phyloP scores from a whole-genome alignment of 2,113 vertebrate genomes.

The Nesoenas mayeri region DNA sequence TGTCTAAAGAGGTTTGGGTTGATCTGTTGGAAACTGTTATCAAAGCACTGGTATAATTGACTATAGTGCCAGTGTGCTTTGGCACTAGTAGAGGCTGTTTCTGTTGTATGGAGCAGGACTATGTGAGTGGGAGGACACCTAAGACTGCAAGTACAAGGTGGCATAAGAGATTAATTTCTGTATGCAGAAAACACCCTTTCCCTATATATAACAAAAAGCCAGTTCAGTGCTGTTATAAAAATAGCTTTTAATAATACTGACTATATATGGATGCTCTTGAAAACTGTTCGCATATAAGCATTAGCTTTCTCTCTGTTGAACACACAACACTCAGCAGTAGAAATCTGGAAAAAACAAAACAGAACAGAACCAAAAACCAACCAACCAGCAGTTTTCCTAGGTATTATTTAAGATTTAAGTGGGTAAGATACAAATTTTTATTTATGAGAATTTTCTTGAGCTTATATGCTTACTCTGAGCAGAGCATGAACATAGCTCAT shows the following conservation, averaged over 20 bases:
- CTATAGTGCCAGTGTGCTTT: background rate
- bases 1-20: background rate
- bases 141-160: background rate
- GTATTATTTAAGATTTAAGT: background rate
- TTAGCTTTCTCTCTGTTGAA: background rate
- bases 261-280: constrained; percentile 55
- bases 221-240: constrained; percentile 22
- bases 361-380: background rate
- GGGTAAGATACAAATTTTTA: background rate
- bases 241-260: constrained; percentile 38
- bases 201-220: background rate
- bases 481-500: background rate
- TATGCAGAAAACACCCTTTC: background rate
- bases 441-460: background rate
- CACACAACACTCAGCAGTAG: background rate
- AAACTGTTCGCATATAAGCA: background rate
- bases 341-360: background rate
- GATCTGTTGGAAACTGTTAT: background rate
- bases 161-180: constrained; percentile 6
- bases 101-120: background rate
- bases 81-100: background rate
- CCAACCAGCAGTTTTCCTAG: background rate
- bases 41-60: background rate
- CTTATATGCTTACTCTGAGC: background rate
- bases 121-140: background rate